These are phyloP conservation scores for Motacilla tschutschensis DNA, from an alignment of 2,113 vertebrate species.

Conservation along the genomic window DNA sequence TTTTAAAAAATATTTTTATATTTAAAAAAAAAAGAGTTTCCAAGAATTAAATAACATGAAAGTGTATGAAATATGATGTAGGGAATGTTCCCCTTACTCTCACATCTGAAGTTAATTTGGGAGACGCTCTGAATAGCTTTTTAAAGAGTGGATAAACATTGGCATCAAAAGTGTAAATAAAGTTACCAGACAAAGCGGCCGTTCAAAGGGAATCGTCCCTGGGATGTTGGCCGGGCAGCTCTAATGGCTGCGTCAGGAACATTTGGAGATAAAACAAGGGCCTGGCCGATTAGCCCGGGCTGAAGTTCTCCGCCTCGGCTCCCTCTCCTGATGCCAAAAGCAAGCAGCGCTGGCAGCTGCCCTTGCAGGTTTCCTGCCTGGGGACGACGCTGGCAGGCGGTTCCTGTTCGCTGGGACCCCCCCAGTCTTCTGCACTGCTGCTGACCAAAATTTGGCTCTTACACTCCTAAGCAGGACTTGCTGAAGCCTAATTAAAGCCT, in stretches of 20 bases:
- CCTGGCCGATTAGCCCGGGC: background rate
- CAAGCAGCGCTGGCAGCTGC: accelerated
- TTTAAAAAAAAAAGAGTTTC: conserved; percentile 48
- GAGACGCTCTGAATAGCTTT: conserved; percentile 58
- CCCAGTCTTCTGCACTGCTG: accelerated
- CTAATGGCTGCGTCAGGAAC: conserved; percentile 3
- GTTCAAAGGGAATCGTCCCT: conserved; percentile 53
- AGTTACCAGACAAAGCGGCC: conserved; percentile 52
- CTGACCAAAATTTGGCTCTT: background rate
- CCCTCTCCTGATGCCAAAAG: background rate
- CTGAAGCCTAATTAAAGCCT: background rate
- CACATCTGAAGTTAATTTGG: conserved; percentile 69
- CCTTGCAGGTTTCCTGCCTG: background rate
- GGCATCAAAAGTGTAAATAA: conserved; percentile 70
- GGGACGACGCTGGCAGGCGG: accelerated
- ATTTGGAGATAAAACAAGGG: conserved; percentile 24
- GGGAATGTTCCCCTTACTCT: conserved; percentile 53
- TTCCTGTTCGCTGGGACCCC: accelerated
- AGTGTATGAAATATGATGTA: conserved; percentile 64
- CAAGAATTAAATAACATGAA: conserved; percentile 64
- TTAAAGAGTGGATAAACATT: conserved; percentile 69
- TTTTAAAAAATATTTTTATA: conserved; percentile 61
- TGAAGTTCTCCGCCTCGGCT: background rate
- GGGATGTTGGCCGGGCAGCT: background rate
- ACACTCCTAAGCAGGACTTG: background rate